A percentile compares a stretch with the other conserved stretches of the same genome.
phyloP scores from a whole-genome alignment of 2,797 vertebrate genomes.

The Hirundo rustica region DNA sequence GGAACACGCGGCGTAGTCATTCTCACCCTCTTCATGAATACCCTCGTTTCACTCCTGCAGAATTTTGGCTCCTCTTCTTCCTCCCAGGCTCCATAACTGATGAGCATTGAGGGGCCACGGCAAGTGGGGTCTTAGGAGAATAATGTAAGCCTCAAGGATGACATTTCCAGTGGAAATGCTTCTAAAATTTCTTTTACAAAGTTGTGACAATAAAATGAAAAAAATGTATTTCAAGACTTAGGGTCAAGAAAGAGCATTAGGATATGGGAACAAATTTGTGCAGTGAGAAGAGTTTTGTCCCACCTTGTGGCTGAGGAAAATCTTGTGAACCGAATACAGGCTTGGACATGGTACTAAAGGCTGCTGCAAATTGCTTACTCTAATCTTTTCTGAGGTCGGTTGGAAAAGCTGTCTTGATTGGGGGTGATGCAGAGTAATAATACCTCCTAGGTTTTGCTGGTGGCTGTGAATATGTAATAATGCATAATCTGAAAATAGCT shows the following conservation, averaged over 20 bases:
- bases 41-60: conserved; percentile 17
- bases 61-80: conserved; percentile 30
- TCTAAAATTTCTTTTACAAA: not conserved
- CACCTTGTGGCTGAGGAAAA: not conserved
- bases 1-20: not conserved
- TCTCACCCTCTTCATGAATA: conserved; percentile 33
- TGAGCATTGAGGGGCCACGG: not conserved
- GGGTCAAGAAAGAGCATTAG: not conserved
- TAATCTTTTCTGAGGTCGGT: not conserved
- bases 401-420: not conserved
- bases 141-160: not conserved
- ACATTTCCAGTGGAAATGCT: not conserved
- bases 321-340: not conserved
- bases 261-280: not conserved
- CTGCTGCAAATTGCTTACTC: not conserved
- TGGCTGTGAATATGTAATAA: conserved; percentile 35
- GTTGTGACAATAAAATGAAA: not conserved
- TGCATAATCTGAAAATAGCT: conserved; percentile 41
- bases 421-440: not conserved
- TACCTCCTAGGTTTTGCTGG: not conserved
- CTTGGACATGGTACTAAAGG: not conserved
- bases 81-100: not conserved
- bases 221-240: not conserved
- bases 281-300: not conserved
- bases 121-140: not conserved